These are phyloP conservation scores for Psilanteris sp. DNA, from an alignment of 1,140 invertebrate genomes.

Conservation along the genomic window DNA sequence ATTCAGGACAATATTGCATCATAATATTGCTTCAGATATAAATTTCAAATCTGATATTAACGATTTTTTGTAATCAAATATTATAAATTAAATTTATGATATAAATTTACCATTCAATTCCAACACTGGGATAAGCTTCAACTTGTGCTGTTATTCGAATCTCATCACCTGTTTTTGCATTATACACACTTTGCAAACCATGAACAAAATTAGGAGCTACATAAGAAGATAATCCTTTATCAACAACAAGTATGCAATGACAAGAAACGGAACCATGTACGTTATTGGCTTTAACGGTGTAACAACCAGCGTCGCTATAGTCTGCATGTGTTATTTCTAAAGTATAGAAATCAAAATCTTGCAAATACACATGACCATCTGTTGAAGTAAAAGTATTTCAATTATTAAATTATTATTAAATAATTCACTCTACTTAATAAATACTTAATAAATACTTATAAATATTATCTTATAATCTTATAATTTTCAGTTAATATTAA, in stretches of 20 bases:
- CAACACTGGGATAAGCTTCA: slow-evolving; percentile 90
- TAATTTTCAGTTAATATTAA: too few relatives aligned
- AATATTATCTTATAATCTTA: too few relatives aligned
- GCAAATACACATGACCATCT: slow-evolving; percentile 83
- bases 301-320: slow-evolving; percentile 90
- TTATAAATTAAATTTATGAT: too few relatives aligned
- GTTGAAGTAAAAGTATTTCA: too few relatives aligned
- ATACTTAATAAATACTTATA: slow-evolving; percentile 12
- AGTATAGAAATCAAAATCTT: slow-evolving; percentile 88
- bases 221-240: slow-evolving; percentile 90
- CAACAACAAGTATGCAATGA: slow-evolving; percentile 88
- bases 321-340: slow-evolving; percentile 89
- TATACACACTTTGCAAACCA: slow-evolving; percentile 83
- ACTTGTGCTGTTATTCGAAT: slow-evolving; percentile 86
- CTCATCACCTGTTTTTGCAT: slow-evolving; percentile 82
- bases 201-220: slow-evolving; percentile 88
- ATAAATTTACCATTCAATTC: slow-evolving; percentile 86
- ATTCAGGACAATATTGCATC: too few relatives aligned
- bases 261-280: slow-evolving; percentile 91
- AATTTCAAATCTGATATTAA: too few relatives aligned
- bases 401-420: too few relatives aligned
- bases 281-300: slow-evolving; percentile 90
- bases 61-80: too few relatives aligned
- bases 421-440: background rate
- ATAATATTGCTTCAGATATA: too few relatives aligned